These are phyloP conservation scores for Zaprionus taronus DNA, from an alignment of 1,140 invertebrate genomes.

Conservation along the genomic window DNA sequence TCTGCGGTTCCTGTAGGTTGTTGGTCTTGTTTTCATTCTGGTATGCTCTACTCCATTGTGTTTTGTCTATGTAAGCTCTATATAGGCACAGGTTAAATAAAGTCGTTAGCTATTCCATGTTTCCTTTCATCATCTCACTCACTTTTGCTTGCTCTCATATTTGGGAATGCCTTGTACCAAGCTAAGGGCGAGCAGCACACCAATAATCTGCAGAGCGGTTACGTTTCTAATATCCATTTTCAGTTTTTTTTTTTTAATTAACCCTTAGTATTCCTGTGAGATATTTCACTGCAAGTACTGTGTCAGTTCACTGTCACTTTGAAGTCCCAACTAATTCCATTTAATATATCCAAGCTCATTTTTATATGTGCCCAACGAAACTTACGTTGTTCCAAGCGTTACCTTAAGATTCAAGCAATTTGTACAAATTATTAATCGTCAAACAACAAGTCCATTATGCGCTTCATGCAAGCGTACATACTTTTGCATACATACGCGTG, in stretches of 20 bases:
- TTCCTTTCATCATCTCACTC: constrained; percentile 14
- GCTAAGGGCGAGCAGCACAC: constrained; percentile 39
- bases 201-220: constrained; percentile 33
- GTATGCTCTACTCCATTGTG: constrained; percentile 67
- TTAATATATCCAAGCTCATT: constrained; percentile 41
- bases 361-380: constrained; percentile 58
- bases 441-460: constrained; percentile 58
- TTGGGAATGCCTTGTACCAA: constrained; percentile 60
- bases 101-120: not conserved
- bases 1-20: constrained; percentile 53
- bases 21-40: constrained; percentile 74
- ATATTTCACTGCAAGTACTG: not conserved
- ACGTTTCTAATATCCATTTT: constrained; percentile 53
- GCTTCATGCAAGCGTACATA: constrained; percentile 38
- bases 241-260: not conserved
- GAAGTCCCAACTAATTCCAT: constrained; percentile 56
- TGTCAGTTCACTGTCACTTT: constrained; percentile 20
- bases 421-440: constrained; percentile 74
- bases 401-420: constrained; percentile 65
- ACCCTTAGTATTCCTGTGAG: constrained; percentile 12
- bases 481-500: not conserved
- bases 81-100: not conserved
- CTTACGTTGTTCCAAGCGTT: constrained; percentile 33
- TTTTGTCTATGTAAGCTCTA: constrained; percentile 67
- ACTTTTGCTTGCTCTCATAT: constrained; percentile 72